A percentile compares a stretch with the other conserved stretches of the same genome.
Evolutionary conservation across 2,888 invertebrate genomes (phyloP).

Genomic region (Sphinx pinastri): DNA sequence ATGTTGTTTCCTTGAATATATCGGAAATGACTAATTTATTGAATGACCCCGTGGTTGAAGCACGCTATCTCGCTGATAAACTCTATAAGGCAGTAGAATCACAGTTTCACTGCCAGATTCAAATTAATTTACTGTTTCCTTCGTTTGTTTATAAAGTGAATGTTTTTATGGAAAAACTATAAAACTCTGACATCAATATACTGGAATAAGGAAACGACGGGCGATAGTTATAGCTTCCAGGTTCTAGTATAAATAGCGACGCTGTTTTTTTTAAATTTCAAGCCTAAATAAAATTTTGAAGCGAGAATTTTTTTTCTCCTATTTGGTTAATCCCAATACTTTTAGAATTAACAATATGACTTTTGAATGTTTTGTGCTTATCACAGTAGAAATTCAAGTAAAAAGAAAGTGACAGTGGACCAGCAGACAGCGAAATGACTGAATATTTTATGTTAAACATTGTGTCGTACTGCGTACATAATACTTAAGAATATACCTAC

Average conservation of each 20-base stretch:
- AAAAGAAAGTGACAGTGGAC: too few relatives aligned
- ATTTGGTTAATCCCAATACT: too few relatives aligned
- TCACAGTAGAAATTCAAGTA: too few relatives aligned
- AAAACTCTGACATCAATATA: background rate
- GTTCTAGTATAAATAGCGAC: background rate
- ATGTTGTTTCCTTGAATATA: slow-evolving; percentile 1
- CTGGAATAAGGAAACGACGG: background rate
- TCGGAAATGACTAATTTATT: background rate
- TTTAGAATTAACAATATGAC: too few relatives aligned
- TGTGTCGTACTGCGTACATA: too few relatives aligned
- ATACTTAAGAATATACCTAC: too few relatives aligned
- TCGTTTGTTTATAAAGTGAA: background rate
- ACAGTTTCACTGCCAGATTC: background rate
- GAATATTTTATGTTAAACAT: too few relatives aligned
- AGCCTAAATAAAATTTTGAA: too few relatives aligned
- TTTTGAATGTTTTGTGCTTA: too few relatives aligned
- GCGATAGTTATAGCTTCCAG: background rate
- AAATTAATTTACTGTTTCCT: background rate
- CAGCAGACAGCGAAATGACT: too few relatives aligned
- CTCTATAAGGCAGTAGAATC: background rate
- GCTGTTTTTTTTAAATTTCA: too few relatives aligned
- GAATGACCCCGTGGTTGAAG: background rate
- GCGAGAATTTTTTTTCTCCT: too few relatives aligned
- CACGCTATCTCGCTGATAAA: background rate
- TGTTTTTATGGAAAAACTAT: background rate